Conservation (phyloP, 64 coral and sea anemone genomes). For the Actinia equina region DNA sequence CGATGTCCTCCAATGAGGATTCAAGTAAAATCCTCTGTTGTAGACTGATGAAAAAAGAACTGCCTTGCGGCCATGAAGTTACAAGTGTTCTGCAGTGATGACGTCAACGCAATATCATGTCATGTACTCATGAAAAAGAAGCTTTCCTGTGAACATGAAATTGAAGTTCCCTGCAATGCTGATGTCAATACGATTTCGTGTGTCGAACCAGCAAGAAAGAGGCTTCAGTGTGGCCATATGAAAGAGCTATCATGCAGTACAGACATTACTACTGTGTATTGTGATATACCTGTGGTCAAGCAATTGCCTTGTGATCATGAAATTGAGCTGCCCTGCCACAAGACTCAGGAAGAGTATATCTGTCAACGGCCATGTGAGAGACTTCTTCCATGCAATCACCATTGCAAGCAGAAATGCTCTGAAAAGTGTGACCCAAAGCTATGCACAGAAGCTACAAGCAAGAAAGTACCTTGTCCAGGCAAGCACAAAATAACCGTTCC, state of each 20-base stretch:
- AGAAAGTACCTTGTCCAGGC: slow-evolving; percentile 10
- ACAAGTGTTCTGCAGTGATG: not conserved
- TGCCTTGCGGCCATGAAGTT: not conserved
- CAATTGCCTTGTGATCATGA: slow-evolving; percentile 57
- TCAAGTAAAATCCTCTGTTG: not conserved
- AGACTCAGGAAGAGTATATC: not conserved
- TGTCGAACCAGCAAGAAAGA: not conserved
- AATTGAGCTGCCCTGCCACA: slow-evolving; percentile 19
- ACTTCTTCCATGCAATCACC: slow-evolving; percentile 35
- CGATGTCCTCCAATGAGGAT: not conserved
- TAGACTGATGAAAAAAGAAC: not conserved
- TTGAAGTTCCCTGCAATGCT: slow-evolving; percentile 4
- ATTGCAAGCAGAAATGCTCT: slow-evolving; percentile 32
- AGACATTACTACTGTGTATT: not conserved
- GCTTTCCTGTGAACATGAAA: slow-evolving; percentile 46
- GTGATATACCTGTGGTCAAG: slow-evolving; percentile 17
- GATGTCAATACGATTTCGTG: not conserved
- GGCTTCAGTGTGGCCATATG: slow-evolving; percentile 51
- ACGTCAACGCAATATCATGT: not conserved
- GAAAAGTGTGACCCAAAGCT: slow-evolving; percentile 11
- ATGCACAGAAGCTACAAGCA: not conserved
- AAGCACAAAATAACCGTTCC: slow-evolving; percentile 29
- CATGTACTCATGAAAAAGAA: not conserved
- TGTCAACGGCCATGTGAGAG: slow-evolving; percentile 39
- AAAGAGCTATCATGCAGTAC: slow-evolving; percentile 8